Conservation (phyloP, 2,113 vertebrate species). For the Macquaria australasica region DNA sequence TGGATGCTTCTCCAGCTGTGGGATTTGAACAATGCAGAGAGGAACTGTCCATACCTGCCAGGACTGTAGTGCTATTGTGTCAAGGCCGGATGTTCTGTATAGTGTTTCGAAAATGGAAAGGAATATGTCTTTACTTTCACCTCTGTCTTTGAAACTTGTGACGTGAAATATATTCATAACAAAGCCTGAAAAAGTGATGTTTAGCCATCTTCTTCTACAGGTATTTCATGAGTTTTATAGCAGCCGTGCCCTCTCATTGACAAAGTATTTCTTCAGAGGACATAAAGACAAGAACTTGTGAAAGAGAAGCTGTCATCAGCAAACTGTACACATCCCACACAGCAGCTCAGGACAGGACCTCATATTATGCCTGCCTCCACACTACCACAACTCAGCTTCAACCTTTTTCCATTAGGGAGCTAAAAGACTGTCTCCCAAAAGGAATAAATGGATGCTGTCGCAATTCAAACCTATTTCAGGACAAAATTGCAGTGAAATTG, state of each 20-base stretch:
- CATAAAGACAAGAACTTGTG: constrained; percentile 10
- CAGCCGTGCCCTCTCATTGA: neutral
- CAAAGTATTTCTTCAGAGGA: constrained; percentile 12
- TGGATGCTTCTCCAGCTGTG: constrained; percentile 67
- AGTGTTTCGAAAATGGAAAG: constrained; percentile 36
- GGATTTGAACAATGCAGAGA: constrained; percentile 74
- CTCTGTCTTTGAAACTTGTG: constrained; percentile 23
- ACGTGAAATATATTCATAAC: constrained; percentile 6
- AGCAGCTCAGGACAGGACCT: constrained; percentile 34
- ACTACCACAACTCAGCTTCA: constrained; percentile 24
- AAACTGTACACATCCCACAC: constrained; percentile 38
- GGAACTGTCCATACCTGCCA: constrained; percentile 59
- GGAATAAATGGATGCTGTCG: constrained; percentile 42
- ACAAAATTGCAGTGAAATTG: constrained; percentile 51
- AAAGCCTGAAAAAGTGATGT: neutral
- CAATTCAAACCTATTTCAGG: constrained; percentile 67
- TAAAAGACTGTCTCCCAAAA: constrained; percentile 31
- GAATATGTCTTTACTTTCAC: constrained; percentile 21
- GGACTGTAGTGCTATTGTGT: constrained; percentile 43
- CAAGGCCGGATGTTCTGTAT: constrained; percentile 41
- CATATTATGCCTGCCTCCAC: constrained; percentile 26
- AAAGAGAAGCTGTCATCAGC: constrained; percentile 33
- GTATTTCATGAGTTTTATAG: neutral
- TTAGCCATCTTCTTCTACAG: neutral
- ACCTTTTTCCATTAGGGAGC: constrained; percentile 56